These are phyloP conservation scores for Chironex yamaguchii DNA, from an alignment of 30 jellyfish, hydroid and myxozoan genomes.

Conservation along the genomic window DNA sequence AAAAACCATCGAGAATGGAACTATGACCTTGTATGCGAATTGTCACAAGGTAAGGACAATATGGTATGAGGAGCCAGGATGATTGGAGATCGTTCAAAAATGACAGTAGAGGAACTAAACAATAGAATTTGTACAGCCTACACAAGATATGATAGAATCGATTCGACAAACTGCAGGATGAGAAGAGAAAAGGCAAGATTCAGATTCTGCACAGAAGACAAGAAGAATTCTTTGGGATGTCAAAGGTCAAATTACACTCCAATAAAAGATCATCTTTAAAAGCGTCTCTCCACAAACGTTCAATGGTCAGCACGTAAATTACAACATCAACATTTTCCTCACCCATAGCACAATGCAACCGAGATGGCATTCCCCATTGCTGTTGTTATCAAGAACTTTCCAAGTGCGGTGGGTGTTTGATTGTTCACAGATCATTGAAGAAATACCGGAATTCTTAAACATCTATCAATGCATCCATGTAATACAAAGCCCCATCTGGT, in stretches of 20 bases:
- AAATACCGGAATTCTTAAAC: conserved; percentile 30
- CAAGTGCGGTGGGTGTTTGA: conserved; percentile 14
- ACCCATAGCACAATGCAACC: conserved; percentile 44
- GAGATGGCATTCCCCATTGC: conserved; percentile 32
- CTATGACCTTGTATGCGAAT: conserved; percentile 20
- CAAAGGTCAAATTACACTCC: no score
- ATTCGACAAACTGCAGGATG: no score
- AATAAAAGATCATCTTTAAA: conserved; percentile 37
- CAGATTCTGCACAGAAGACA: no score
- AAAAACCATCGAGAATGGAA: conserved; percentile 43
- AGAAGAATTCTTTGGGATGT: no score
- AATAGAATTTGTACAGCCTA: no score
- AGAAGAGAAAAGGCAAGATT: no score
- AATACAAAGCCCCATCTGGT: conserved; percentile 53
- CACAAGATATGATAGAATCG: no score
- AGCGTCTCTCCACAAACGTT: conserved; percentile 47
- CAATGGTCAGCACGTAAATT: conserved; percentile 16
- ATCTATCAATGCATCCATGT: conserved; percentile 68
- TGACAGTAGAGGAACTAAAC: no score
- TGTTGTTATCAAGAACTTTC: not conserved
- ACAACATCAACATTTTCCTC: conserved; percentile 65
- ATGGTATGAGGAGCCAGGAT: conserved; percentile 46
- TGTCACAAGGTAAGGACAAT: conserved; percentile 7
- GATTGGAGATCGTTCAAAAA: no score
- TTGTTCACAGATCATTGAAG: conserved; percentile 36